Evolutionary conservation across 2,113 vertebrate species (phyloP).

Genomic region (Erythrocercus mccallii): DNA sequence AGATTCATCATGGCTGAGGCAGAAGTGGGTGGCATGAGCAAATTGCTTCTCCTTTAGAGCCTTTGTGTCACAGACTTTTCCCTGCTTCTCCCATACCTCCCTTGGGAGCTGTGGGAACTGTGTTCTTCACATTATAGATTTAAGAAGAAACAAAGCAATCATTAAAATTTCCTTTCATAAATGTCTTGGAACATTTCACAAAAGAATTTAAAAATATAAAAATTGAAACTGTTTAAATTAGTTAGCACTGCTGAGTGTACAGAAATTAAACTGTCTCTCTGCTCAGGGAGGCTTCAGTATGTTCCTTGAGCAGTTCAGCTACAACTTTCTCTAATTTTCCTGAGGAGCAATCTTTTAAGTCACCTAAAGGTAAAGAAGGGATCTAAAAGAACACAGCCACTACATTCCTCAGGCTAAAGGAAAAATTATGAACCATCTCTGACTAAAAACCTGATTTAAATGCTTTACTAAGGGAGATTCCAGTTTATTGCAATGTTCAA

Average conservation of each 20-base stretch:
- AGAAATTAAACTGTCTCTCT: neutral
- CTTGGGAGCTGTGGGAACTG: neutral
- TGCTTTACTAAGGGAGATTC: neutral
- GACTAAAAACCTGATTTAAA: neutral
- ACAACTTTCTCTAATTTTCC: neutral
- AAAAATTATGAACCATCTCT: neutral
- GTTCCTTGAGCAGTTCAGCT: neutral
- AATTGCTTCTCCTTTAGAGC: neutral
- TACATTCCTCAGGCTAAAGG: neutral
- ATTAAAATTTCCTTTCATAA: neutral
- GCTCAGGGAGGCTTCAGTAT: neutral
- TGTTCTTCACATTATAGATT: neutral
- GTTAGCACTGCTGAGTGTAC: neutral
- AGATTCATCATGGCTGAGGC: neutral
- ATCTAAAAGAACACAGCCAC: neutral
- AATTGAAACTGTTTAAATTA: neutral
- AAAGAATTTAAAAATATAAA: constrained; percentile 6
- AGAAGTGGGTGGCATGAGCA: neutral
- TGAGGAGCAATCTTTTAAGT: neutral
- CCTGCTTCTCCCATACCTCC: neutral
- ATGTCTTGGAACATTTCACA: neutral
- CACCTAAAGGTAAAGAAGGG: neutral
- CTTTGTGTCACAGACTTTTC: neutral
- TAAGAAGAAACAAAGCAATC: neutral
- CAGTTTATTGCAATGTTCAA: neutral